Evolutionary conservation across 2,888 invertebrate species (phyloP), one percentile per base, ranked within the genome.

Genomic region (Prostheceraeus crozeri): DNA sequence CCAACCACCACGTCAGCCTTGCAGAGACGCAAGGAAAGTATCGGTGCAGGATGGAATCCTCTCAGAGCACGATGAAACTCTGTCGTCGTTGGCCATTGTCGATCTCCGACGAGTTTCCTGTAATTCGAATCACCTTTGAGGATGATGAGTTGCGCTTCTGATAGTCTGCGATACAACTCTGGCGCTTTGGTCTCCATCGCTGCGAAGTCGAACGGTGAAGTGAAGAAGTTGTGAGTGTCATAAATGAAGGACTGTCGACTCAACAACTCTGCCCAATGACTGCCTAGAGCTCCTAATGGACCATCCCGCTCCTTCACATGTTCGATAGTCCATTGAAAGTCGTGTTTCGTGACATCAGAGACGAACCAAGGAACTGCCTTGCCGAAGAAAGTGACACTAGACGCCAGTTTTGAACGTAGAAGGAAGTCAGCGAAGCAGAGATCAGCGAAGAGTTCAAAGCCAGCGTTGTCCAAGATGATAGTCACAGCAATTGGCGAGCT

Each of bases 121-220:
- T 94, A 96, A 78, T 96, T 96, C 8, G 98, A 80, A 75, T 98
- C 96, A 0, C 94, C 81, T 76, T 94, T 94, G 73, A 93, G 88
- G 68, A 94, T 80, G 0, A 87, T 70, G 1, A 86, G 77, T 64
- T 82, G 80, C 0, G 87, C 82, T 66, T 82, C 76, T 2, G 82
- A 79, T 1, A 96, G 77, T 63, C 83, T 82, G 11, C 80, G 71
- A 72, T 90, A 89, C 8, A 96, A 74, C 0, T 80, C 72, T 1
- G 83, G 81, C 10, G n/a, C 31, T 28, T 33, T 16, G 11, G 75
- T 76, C 68, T 82, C 80, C 91, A 96, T 93, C 67, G 83, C 81
- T 64, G 82, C 81, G 73, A 81, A 93, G 60, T 83, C 83, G 71
- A 84, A 83, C 0, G 90, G 88, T 45, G 83, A 81, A 0, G 90